Conservation (phyloP, 2,888 invertebrate species). For the Yponomeuta cagnagella region DNA sequence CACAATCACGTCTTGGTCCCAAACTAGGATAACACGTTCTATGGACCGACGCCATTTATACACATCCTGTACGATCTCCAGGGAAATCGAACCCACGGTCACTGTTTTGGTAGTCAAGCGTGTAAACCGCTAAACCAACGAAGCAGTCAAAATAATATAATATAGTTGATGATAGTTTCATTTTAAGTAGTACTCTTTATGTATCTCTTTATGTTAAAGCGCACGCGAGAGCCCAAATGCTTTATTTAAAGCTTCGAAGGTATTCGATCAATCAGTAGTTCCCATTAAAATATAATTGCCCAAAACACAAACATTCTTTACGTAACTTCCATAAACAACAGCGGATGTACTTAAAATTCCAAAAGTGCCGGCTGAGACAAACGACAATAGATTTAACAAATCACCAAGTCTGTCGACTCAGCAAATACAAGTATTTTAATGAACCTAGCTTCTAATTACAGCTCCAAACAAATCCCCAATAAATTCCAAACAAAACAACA, state of each 20-base stretch:
- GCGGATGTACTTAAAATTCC: slow-evolving; percentile 19
- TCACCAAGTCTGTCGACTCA: slow-evolving; percentile 48
- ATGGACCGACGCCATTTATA: too few relatives aligned
- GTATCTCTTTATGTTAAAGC: too few relatives aligned
- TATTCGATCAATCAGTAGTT: neutral
- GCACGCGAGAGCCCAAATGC: too few relatives aligned
- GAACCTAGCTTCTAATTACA: slow-evolving; percentile 58
- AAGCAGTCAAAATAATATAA: too few relatives aligned
- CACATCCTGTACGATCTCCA: too few relatives aligned
- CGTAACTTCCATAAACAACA: slow-evolving; percentile 13
- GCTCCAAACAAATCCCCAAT: slow-evolving; percentile 44
- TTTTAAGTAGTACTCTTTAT: too few relatives aligned
- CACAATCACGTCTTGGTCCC: too few relatives aligned
- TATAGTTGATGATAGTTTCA: too few relatives aligned
- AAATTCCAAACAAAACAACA: slow-evolving; percentile 40
- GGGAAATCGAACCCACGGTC: too few relatives aligned
- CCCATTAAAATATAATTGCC: slow-evolving; percentile 2
- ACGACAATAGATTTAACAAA: slow-evolving; percentile 43
- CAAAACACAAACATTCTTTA: slow-evolving; percentile 2
- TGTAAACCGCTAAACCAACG: too few relatives aligned
- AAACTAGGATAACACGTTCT: too few relatives aligned
- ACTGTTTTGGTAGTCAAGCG: too few relatives aligned
- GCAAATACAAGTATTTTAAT: slow-evolving; percentile 69
- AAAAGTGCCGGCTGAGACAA: slow-evolving; percentile 11
- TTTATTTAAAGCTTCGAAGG: neutral